Evolutionary conservation across 2,888 invertebrate genomes (phyloP).

Genomic region (Ennomos quercinarius): DNA sequence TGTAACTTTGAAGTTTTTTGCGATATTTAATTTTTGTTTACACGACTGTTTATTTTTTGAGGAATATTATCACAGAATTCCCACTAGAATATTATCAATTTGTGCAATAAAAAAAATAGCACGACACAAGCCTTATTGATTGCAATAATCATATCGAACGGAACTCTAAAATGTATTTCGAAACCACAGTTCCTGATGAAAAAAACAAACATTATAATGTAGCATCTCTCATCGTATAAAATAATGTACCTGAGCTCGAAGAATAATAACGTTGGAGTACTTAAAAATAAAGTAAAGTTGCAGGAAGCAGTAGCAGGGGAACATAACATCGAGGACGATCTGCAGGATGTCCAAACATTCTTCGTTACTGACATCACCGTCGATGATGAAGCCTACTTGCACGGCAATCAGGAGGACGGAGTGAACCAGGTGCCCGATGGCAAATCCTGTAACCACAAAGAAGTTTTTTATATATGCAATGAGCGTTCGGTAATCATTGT

Average conservation of each 20-base stretch:
- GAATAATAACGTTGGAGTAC: conserved; percentile 90
- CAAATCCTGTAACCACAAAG: conserved; percentile 86
- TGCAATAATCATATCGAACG: no score
- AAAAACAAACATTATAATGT: conserved; percentile 1
- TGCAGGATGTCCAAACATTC: conserved; percentile 87
- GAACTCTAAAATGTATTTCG: no score
- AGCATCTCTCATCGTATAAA: not conserved
- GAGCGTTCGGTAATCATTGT: no score
- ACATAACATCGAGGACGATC: conserved; percentile 88
- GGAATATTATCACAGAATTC: no score
- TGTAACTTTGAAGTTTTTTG: no score
- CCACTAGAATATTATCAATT: no score
- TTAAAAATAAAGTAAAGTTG: conserved; percentile 93
- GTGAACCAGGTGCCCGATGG: conserved; percentile 91
- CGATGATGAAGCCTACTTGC: conserved; percentile 86
- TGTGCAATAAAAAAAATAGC: no score
- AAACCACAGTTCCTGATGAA: no score
- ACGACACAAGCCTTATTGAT: no score
- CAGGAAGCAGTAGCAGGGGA: conserved; percentile 90
- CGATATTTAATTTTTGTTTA: no score
- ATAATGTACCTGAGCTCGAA: conserved; percentile 65
- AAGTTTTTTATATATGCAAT: conserved; percentile 3
- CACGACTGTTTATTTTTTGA: no score
- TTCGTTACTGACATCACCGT: conserved; percentile 79
- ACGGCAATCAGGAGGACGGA: conserved; percentile 89